These are phyloP conservation scores for Tanaodytes sp. DNA, from an alignment of 2,888 invertebrate genomes.

Conservation along the genomic window DNA sequence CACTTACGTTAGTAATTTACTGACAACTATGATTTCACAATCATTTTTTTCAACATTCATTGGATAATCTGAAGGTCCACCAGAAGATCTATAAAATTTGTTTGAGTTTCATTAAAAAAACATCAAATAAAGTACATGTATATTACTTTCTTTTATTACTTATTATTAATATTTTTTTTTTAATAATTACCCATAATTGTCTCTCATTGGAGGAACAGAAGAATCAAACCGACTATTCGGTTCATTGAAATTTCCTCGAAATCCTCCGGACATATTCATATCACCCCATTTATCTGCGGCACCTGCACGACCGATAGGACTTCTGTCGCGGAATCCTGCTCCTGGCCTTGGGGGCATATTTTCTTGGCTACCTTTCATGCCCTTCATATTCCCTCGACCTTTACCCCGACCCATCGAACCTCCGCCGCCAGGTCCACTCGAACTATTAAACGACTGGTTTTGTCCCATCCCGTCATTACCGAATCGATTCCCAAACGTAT, in stretches of 20 bases:
- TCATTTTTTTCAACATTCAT: slow-evolving; percentile 81
- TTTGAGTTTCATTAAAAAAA: too few species aligned
- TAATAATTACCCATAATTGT: slow-evolving; percentile 64
- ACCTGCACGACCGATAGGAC: slow-evolving; percentile 63
- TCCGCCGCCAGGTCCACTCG: slow-evolving; percentile 42
- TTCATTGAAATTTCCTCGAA: slow-evolving; percentile 65
- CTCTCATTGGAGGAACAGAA: slow-evolving; percentile 55
- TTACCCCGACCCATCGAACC: slow-evolving; percentile 54
- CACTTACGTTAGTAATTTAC: slow-evolving; percentile 85
- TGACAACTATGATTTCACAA: slow-evolving; percentile 92
- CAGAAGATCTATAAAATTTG: slow-evolving; percentile 27
- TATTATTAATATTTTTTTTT: background rate
- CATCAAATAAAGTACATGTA: too few species aligned
- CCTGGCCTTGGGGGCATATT: slow-evolving; percentile 53
- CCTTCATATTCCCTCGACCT: slow-evolving; percentile 48
- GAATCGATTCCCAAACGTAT: slow-evolving; percentile 45
- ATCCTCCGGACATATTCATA: slow-evolving; percentile 58
- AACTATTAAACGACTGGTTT: slow-evolving; percentile 27
- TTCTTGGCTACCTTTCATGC: slow-evolving; percentile 36
- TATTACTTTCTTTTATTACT: background rate
- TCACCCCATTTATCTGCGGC: slow-evolving; percentile 62
- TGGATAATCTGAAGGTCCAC: slow-evolving; percentile 61
- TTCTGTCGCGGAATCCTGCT: slow-evolving; percentile 67
- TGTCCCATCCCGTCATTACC: slow-evolving; percentile 32
- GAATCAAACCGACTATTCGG: slow-evolving; percentile 63